Conservation (phyloP, 2,797 vertebrate genomes). For the Oryzias sinensis region DNA sequence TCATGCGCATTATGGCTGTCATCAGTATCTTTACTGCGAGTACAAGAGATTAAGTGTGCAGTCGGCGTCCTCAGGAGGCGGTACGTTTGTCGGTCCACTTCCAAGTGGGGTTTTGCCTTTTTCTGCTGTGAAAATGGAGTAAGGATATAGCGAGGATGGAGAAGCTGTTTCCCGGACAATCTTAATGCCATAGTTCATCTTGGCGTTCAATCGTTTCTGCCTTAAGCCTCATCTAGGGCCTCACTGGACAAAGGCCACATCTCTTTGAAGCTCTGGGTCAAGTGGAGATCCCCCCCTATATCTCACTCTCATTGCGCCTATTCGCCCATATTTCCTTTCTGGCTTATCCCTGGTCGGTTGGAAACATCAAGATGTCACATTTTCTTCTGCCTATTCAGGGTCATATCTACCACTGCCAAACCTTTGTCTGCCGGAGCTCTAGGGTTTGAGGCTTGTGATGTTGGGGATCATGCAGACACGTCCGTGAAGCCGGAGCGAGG, state of each 20-base stretch:
- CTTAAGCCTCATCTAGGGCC: conserved; percentile 65
- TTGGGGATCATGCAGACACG: conserved; percentile 60
- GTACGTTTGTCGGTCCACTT: background rate
- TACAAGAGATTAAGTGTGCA: conserved; percentile 22
- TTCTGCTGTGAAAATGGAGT: conserved; percentile 1
- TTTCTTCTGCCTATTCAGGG: conserved; percentile 68
- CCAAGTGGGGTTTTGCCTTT: background rate
- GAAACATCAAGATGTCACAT: conserved; percentile 75
- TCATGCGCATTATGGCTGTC: conserved; percentile 77
- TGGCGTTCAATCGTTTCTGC: conserved; percentile 56
- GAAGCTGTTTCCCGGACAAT: conserved; percentile 28
- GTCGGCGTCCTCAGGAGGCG: conserved; percentile 20
- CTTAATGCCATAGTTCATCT: conserved; percentile 66
- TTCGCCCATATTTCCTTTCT: conserved; percentile 70
- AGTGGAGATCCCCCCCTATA: conserved; percentile 62
- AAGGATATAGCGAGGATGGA: conserved; percentile 3
- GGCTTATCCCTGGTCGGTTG: conserved; percentile 72
- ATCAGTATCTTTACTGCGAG: conserved; percentile 66
- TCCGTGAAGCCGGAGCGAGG: conserved; percentile 62
- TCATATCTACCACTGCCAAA: conserved; percentile 70
- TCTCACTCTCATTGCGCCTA: conserved; percentile 69
- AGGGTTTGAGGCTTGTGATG: conserved; percentile 68
- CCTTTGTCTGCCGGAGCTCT: conserved; percentile 52
- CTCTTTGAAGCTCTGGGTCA: conserved; percentile 68
- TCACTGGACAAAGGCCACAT: conserved; percentile 36